Evolutionary conservation across 92 coral and sea anemone genomes (phyloP).

Genomic region (Epizoanthus scotinus): DNA sequence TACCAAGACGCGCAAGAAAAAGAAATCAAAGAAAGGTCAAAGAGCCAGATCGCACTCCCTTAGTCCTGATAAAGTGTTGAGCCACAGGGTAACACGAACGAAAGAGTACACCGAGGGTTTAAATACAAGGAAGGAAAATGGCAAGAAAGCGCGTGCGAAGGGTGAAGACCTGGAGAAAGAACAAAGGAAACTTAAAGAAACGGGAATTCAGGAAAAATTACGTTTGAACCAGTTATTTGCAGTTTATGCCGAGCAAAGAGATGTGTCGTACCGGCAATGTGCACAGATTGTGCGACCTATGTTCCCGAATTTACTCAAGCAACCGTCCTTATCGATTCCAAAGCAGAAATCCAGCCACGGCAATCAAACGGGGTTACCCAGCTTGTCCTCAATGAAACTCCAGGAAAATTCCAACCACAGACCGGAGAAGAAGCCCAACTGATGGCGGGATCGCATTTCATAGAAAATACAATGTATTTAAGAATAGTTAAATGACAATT

Average conservation of each 20-base stretch:
- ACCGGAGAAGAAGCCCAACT: not conserved
- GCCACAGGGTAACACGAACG: slow-evolving; percentile 57
- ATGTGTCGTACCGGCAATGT: slow-evolving; percentile 73
- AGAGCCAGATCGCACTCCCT: slow-evolving; percentile 27
- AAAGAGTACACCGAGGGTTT: slow-evolving; percentile 68
- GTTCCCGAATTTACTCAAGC: slow-evolving; percentile 78
- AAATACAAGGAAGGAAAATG: slow-evolving; percentile 56
- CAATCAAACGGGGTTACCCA: slow-evolving; percentile 36
- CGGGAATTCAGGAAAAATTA: slow-evolving; percentile 67
- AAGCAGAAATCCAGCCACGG: slow-evolving; percentile 38
- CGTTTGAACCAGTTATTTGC: slow-evolving; percentile 73
- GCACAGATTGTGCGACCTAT: slow-evolving; percentile 70
- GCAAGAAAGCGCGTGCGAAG: slow-evolving; percentile 51
- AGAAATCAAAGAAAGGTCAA: slow-evolving; percentile 48
- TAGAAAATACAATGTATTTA: too few relatives aligned
- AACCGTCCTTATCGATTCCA: slow-evolving; percentile 42
- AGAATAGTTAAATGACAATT: too few relatives aligned
- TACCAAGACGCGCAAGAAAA: slow-evolving; percentile 36
- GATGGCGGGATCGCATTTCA: too few relatives aligned
- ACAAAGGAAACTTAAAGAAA: slow-evolving; percentile 50
- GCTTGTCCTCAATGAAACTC: slow-evolving; percentile 40
- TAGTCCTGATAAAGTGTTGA: slow-evolving; percentile 39
- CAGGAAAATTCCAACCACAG: slow-evolving; percentile 4
- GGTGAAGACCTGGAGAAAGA: slow-evolving; percentile 40
- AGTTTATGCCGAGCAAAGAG: slow-evolving; percentile 87